Conservation (phyloP, 2,888 invertebrate species). For the Tipula vernalis region DNA sequence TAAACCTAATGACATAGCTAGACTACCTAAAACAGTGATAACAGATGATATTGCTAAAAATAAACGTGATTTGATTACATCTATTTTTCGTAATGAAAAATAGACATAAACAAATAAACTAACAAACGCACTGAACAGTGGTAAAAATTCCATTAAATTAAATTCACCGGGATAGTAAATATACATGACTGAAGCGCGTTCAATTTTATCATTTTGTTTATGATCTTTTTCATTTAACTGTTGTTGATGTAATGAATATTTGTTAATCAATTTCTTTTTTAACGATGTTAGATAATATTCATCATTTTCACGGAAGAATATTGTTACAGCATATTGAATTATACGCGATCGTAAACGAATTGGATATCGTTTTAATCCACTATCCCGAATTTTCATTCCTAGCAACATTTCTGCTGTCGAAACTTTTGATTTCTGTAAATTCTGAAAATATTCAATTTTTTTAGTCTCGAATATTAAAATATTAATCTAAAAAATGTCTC, state of each 20-base stretch:
- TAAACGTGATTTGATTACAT: conserved; percentile 32
- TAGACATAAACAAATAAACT: conserved; percentile 86
- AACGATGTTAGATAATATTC: conserved; percentile 65
- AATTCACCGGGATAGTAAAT: conserved; percentile 86
- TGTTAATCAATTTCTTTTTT: conserved; percentile 49
- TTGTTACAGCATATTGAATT: conserved; percentile 79
- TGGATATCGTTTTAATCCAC: conserved; percentile 82
- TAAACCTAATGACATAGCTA: conserved; percentile 83
- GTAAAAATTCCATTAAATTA: conserved; percentile 71
- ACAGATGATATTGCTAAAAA: conserved; percentile 79
- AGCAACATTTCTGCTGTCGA: conserved; percentile 83
- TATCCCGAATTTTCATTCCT: conserved; percentile 81
- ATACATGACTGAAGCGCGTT: conserved; percentile 37
- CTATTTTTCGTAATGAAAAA: conserved; percentile 92
- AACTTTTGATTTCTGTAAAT: conserved; percentile 69
- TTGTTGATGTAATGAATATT: conserved; percentile 60
- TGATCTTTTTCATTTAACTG: conserved; percentile 17
- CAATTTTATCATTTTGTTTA: conserved; percentile 13
- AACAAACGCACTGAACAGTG: conserved; percentile 70
- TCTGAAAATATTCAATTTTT: conserved; percentile 38
- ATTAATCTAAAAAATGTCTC: conserved; percentile 17
- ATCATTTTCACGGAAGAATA: conserved; percentile 71
- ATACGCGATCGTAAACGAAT: conserved; percentile 71
- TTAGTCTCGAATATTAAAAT: not conserved
- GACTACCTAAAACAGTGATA: conserved; percentile 70